These are phyloP conservation scores for Pelodytes ibericus DNA, from an alignment of 2,797 vertebrate genomes.

Conservation along the genomic window DNA sequence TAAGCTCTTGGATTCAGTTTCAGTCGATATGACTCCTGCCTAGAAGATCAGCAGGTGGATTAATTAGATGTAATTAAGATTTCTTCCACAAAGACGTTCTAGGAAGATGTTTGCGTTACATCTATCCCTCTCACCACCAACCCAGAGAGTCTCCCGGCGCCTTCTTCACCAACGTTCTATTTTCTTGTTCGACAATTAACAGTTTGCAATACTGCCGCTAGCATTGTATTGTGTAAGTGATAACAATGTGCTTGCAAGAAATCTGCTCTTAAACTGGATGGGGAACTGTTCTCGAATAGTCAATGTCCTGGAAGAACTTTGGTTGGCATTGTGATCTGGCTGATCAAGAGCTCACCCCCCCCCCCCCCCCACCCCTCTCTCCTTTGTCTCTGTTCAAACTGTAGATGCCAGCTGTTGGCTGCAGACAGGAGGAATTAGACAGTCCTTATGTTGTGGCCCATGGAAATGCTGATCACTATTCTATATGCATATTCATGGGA, in stretches of 20 bases:
- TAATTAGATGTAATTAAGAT: constrained; percentile 53
- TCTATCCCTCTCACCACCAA: constrained; percentile 6
- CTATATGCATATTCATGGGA: constrained; percentile 37
- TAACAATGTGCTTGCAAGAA: constrained; percentile 12
- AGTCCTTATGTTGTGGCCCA: constrained; percentile 1
- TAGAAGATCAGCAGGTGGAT: constrained; percentile 44
- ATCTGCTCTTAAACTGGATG: background rate
- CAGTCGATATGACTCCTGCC: constrained; percentile 31
- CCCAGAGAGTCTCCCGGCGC: constrained; percentile 15
- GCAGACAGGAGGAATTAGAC: constrained; percentile 4
- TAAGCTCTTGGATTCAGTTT: constrained; percentile 9
- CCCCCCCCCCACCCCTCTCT: background rate
- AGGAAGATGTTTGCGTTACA: constrained; percentile 40
- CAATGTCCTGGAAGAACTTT: constrained; percentile 27
- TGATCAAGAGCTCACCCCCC: background rate
- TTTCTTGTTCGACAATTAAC: constrained; percentile 36
- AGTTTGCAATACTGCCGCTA: constrained; percentile 22
- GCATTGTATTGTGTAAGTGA: constrained; percentile 22
- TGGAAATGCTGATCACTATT: constrained; percentile 20
- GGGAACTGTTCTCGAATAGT: constrained; percentile 9
- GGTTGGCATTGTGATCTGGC: constrained; percentile 32
- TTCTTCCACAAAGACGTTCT: constrained; percentile 32
- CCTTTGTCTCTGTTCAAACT: constrained; percentile 32
- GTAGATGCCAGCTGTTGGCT: constrained; percentile 29
- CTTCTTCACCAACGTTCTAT: constrained; percentile 14